Percentiles rank a stretch among this genome's conserved stretches.
Conservation (phyloP, 2,113 vertebrate genomes). For the Plectropomus leopardus region DNA sequence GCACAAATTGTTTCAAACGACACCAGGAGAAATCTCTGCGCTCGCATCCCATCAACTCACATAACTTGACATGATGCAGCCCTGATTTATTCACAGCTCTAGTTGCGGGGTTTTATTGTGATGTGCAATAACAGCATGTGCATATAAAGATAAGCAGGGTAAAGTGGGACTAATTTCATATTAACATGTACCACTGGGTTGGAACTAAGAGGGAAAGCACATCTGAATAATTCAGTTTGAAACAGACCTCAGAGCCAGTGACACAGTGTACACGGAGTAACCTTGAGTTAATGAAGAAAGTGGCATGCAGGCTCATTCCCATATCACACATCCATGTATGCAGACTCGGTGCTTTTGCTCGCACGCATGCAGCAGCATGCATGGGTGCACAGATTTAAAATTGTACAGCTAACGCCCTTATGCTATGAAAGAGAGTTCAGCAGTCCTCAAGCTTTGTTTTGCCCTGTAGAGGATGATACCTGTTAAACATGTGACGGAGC, state of each 20-base stretch:
- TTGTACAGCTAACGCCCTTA: conserved; percentile 18
- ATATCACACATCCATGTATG: conserved; percentile 20
- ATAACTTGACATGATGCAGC: conserved; percentile 18
- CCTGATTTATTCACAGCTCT: conserved; percentile 52
- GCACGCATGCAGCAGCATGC: conserved; percentile 44
- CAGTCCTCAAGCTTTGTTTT: conserved; percentile 23
- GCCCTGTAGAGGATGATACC: conserved; percentile 14
- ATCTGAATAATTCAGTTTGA: conserved; percentile 75
- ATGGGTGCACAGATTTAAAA: conserved; percentile 43
- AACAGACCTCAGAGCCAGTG: conserved; percentile 41
- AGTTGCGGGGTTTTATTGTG: conserved; percentile 51
- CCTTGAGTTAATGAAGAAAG: conserved; percentile 10
- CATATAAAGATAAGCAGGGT: conserved; percentile 52
- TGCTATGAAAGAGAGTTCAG: conserved; percentile 30
- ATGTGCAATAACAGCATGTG: conserved; percentile 46
- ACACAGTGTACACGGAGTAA: conserved; percentile 2
- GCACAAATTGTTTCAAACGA: conserved; percentile 25
- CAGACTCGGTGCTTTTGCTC: conserved; percentile 12
- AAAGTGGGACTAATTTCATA: conserved; percentile 76
- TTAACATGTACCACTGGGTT: conserved; percentile 72
- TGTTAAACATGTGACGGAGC: conserved; percentile 42
- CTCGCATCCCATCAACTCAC: conserved; percentile 19
- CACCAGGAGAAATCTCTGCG: conserved; percentile 1
- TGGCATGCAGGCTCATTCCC: neutral
- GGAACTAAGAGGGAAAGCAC: conserved; percentile 67